These are phyloP conservation scores for Taurulus bubalis DNA, from an alignment of 2,113 vertebrate genomes.

Conservation along the genomic window DNA sequence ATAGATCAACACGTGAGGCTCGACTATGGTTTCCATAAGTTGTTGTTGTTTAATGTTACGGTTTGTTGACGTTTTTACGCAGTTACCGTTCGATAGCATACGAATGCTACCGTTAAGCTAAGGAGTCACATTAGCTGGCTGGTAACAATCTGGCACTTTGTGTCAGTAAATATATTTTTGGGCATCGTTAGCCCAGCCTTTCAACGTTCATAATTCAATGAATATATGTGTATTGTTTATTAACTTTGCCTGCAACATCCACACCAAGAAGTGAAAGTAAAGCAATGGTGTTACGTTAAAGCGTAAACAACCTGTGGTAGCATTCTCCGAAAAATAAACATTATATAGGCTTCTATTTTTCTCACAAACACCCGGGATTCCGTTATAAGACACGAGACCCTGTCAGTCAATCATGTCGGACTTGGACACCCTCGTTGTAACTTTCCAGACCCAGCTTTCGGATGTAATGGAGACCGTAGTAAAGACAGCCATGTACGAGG, in stretches of 20 bases:
- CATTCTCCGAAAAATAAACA: neutral
- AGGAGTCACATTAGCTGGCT: neutral
- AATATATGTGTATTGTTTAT: neutral
- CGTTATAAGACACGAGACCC: neutral
- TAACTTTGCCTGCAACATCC: accelerated
- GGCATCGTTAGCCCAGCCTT: neutral
- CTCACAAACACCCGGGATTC: neutral
- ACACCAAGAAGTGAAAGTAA: neutral
- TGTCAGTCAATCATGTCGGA: conserved; percentile 69
- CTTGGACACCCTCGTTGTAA: conserved; percentile 74
- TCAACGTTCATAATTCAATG: neutral
- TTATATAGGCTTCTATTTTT: neutral
- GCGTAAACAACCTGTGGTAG: conserved; percentile 9
- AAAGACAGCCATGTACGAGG: conserved; percentile 82
- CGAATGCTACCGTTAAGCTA: conserved; percentile 32
- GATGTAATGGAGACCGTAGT: conserved; percentile 83
- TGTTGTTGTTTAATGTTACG: neutral
- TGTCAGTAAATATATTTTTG: neutral
- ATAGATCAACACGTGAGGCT: neutral
- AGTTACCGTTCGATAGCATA: neutral
- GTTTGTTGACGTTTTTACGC: neutral
- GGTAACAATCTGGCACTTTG: neutral
- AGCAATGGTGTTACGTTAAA: conserved; percentile 1
- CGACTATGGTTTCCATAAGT: neutral
- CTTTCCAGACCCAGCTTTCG: conserved; percentile 83